Percentiles rank a stretch among this genome's conserved stretches.
Evolutionary conservation across 1,140 invertebrate species (phyloP).

Genomic region (Drosophila leontia): DNA sequence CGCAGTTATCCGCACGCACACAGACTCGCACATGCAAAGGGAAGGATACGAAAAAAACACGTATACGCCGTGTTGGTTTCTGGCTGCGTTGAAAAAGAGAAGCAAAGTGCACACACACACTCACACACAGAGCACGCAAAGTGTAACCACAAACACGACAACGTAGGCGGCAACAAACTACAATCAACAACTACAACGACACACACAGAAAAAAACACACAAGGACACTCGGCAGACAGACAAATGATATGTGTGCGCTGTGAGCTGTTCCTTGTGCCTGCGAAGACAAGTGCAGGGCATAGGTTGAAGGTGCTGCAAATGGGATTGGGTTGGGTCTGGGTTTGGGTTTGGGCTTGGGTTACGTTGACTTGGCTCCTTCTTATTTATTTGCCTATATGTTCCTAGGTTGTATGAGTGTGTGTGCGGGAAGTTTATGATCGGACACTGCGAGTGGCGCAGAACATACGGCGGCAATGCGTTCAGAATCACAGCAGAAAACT

Average conservation of each 20-base stretch:
- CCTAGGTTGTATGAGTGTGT: neutral
- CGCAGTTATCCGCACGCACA: conserved; percentile 33
- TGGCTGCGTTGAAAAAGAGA: conserved; percentile 20
- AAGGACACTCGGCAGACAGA: conserved; percentile 47
- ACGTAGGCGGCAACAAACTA: conserved; percentile 63
- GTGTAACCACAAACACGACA: conserved; percentile 78
- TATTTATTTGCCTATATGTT: conserved; percentile 60
- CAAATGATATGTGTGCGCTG: conserved; percentile 71
- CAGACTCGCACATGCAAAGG: conserved; percentile 31
- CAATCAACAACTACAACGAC: conserved; percentile 59
- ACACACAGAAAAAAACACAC: conserved; percentile 19
- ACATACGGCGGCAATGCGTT: conserved; percentile 60
- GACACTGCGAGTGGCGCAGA: conserved; percentile 69
- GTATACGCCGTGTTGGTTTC: conserved; percentile 43
- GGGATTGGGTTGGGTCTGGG: conserved; percentile 33
- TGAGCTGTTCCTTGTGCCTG: conserved; percentile 44
- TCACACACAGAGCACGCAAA: conserved; percentile 59
- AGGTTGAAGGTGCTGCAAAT: conserved; percentile 40
- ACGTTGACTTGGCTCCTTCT: conserved; percentile 20
- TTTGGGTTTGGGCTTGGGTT: conserved; percentile 17
- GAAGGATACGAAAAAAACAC: conserved; percentile 33
- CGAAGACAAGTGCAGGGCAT: conserved; percentile 47
- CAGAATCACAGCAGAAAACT: conserved; percentile 48
- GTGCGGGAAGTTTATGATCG: conserved; percentile 73
- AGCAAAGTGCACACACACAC: conserved; percentile 24